Evolutionary conservation across 2,797 vertebrate genomes (phyloP), one percentile per base, ranked within the genome.

Genomic region (Cyclopterus lumpus): DNA sequence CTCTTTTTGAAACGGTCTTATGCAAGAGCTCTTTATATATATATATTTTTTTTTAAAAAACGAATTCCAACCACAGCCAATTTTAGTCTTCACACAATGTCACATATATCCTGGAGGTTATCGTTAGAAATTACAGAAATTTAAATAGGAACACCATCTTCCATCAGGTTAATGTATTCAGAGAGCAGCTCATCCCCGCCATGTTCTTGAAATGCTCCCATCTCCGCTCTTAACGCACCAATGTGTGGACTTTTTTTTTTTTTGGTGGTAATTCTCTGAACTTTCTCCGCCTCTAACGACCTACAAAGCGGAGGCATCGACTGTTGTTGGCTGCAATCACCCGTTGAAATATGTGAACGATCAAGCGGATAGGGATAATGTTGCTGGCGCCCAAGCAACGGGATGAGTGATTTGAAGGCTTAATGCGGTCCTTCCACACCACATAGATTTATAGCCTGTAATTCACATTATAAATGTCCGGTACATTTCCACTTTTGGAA

Each of bases 391-490:
- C 71, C 58, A 51, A 76, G 87, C 79, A 61, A 79, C 64, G 59
- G 79, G 75, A 77, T 89, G 89, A 93, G 91, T 86, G 92, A 92
- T 94, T 91, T 91, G 90, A 90, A 82, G 89, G 90, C 91, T 93
- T 93, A 94, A 93, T 91, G 90, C 62, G 2, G 79, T 53, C 83
- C 87, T 84, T 88, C 89, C 89, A 86, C 85, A 73, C 87, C 86
- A 84, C 73, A 68, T 24, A 86, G 87, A 91, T 88, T 92, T 93
- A 93, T 86, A 85, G 92, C 87, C 86, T 73, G 83, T 83, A 87
- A 95, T 95, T 94, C 95, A 89, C 93, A 94, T 94, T 89, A 85
- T 90, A 93, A 94, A 93, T 75, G 89, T 88, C 91, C 90, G 92
- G 89, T 93, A 91, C 92, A 92, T 90, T 93, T 91, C 88, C 88